Evolutionary conservation across 2,888 invertebrate species (phyloP).

Genomic region (Hermaeophaga mercurialis): DNA sequence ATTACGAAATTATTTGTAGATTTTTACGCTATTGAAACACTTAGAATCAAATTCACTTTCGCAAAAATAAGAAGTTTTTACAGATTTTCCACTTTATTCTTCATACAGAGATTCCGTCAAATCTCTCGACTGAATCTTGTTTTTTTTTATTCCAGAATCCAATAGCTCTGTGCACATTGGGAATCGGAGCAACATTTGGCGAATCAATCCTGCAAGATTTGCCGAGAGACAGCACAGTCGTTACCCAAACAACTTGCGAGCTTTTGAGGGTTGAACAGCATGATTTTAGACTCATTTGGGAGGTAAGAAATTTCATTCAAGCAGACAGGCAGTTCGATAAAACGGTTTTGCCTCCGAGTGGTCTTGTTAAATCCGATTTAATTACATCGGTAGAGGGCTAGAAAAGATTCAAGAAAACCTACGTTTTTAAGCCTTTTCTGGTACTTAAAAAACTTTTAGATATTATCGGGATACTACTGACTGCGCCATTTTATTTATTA

Average conservation of each 20-base stretch:
- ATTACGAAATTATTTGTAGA: too few species aligned
- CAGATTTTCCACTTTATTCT: neutral
- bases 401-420: too few species aligned
- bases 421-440: too few species aligned
- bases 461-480: too few species aligned
- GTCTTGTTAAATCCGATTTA: too few species aligned
- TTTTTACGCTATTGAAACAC: too few species aligned
- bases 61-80: neutral
- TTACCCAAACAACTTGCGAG: conserved; percentile 76
- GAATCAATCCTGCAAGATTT: conserved; percentile 76
- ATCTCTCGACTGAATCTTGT: neutral
- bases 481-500: too few species aligned
- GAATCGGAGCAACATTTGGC: conserved; percentile 77
- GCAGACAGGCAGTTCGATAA: neutral
- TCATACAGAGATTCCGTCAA: neutral
- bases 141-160: conserved; percentile 62
- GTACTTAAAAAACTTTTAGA: too few species aligned
- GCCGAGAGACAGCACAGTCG: conserved; percentile 72
- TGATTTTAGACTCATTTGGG: conserved; percentile 78
- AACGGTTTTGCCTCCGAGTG: too few species aligned
- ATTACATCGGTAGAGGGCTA: too few species aligned
- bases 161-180: conserved; percentile 69
- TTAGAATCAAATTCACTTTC: too few species aligned
- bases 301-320: conserved; percentile 63
- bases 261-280: conserved; percentile 75